Conservation (phyloP, 2,797 vertebrate species). For the Melanotaenia trifasciata region DNA sequence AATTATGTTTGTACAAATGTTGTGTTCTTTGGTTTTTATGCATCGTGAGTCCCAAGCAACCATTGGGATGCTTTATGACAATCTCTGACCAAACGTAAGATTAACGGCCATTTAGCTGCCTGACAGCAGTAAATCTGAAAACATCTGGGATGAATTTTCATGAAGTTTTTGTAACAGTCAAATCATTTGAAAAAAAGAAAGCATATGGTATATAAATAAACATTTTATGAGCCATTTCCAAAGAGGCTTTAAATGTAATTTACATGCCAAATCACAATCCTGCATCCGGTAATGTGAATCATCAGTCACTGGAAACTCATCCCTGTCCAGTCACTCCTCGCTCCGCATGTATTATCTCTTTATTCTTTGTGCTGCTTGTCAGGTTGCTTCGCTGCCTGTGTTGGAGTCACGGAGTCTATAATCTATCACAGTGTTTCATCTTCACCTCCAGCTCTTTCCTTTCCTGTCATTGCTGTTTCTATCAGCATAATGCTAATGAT, state of each 20-base stretch:
- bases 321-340: slow-evolving; percentile 36
- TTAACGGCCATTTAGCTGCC: slow-evolving; percentile 41
- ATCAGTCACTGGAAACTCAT: slow-evolving; percentile 67
- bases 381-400: slow-evolving; percentile 40
- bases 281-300: slow-evolving; percentile 23
- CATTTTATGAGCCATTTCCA: slow-evolving; percentile 10
- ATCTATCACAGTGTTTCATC: slow-evolving; percentile 13
- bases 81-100: slow-evolving; percentile 71
- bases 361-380: slow-evolving; percentile 52
- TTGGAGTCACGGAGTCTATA: slow-evolving; percentile 26
- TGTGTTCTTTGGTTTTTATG: slow-evolving; percentile 72
- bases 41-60: slow-evolving; percentile 66
- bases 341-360: slow-evolving; percentile 61
- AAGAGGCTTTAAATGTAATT: slow-evolving; percentile 12
- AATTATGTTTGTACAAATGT: slow-evolving; percentile 64
- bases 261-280: neutral
- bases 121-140: slow-evolving; percentile 36
- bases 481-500: slow-evolving; percentile 1
- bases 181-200: neutral
- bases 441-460: slow-evolving; percentile 7
- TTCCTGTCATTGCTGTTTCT: slow-evolving; percentile 7
- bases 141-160: slow-evolving; percentile 68
- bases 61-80: slow-evolving; percentile 66
- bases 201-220: neutral
- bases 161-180: slow-evolving; percentile 10